phyloP scores from a whole-genome alignment of 2,113 vertebrate species.

The Muntiacus reevesi region DNA sequence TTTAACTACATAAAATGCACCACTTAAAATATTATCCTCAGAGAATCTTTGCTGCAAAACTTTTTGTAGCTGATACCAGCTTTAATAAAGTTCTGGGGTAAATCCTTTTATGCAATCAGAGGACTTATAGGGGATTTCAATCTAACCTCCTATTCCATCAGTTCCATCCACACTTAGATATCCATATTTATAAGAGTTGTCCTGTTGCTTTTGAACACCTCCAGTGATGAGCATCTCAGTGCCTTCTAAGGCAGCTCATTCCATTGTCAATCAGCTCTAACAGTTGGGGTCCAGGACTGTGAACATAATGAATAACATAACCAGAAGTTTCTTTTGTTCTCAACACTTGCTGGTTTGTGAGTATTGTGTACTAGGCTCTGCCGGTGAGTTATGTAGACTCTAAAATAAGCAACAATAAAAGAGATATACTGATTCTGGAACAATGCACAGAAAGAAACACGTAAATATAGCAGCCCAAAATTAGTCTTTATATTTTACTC shows the following conservation, averaged over 20 bases:
- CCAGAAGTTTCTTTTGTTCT: background rate
- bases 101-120: background rate
- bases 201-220: background rate
- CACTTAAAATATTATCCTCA: background rate
- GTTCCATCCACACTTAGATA: background rate
- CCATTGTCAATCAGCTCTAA: background rate
- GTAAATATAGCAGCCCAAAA: background rate
- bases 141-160: background rate
- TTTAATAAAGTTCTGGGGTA: background rate
- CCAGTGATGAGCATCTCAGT: background rate
- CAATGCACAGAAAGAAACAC: background rate
- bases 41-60: background rate
- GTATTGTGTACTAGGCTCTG: background rate
- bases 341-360: background rate
- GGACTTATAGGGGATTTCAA: background rate
- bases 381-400: background rate
- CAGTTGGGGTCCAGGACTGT: rapidly evolving
- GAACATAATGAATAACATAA: background rate
- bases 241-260: background rate
- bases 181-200: background rate
- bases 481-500: background rate
- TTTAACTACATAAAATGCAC: background rate
- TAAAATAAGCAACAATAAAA: background rate
- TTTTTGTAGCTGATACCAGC: background rate
- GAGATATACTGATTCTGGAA: background rate